phyloP scores from a whole-genome alignment of 1,140 invertebrate genomes.

The Phortica variegata region DNA sequence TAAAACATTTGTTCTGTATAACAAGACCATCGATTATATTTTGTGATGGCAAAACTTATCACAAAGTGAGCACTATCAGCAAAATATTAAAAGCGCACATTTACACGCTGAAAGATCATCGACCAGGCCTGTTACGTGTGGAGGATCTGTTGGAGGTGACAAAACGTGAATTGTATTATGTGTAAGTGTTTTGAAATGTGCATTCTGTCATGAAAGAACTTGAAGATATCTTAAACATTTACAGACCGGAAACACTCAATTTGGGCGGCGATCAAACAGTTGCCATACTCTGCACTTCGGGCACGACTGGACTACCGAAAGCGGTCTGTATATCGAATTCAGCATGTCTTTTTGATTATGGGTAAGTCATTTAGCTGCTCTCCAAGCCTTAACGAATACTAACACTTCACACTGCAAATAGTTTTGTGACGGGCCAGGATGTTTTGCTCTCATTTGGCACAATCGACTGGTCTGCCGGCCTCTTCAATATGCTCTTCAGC shows the following conservation, averaged over 20 bases:
- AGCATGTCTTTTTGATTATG: conserved; percentile 46
- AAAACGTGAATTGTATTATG: conserved; percentile 34
- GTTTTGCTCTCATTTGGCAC: conserved; percentile 50
- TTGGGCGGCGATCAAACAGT: conserved; percentile 46
- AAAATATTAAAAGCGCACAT: conserved; percentile 39
- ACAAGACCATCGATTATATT: conserved; percentile 49
- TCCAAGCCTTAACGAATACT: too few species aligned
- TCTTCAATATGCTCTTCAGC: conserved; percentile 47
- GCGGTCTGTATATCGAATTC: conserved; percentile 72
- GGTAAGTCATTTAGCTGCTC: conserved; percentile 18
- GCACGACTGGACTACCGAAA: conserved; percentile 78
- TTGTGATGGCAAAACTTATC: conserved; percentile 42
- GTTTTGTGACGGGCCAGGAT: conserved; percentile 47
- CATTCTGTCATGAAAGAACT: too few species aligned
- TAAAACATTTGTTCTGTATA: conserved; percentile 45
- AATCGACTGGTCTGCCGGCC: conserved; percentile 46
- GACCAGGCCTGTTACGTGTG: conserved; percentile 31
- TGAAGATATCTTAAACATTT: conserved; percentile 1
- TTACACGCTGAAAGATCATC: conserved; percentile 45
- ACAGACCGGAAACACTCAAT: conserved; percentile 36
- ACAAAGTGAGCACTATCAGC: conserved; percentile 28
- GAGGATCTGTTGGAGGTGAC: conserved; percentile 47
- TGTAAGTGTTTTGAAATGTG: conserved; percentile 34
- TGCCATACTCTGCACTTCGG: conserved; percentile 63
- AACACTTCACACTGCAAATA: conserved; percentile 1